Percentiles rank a stretch among this genome's conserved stretches.
These are phyloP conservation scores for Sialis fuliginosa DNA, from an alignment of 2,888 invertebrate species.

Conservation along the genomic window DNA sequence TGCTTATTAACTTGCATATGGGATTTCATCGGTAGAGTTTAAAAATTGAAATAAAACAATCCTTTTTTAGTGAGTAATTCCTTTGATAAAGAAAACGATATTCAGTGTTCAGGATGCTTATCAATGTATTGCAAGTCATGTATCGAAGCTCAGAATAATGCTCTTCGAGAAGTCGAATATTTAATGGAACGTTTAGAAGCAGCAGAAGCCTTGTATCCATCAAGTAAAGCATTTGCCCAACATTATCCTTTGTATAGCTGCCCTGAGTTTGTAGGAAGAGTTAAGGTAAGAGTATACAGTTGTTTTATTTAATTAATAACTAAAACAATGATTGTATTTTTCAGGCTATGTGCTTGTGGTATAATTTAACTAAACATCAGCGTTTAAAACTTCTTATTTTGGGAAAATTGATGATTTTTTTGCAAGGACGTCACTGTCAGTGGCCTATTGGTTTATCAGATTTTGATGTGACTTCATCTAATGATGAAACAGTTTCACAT, in stretches of 20 bases:
- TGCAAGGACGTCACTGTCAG: constrained; percentile 16
- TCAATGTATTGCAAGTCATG: constrained; percentile 55
- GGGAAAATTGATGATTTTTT: constrained; percentile 40
- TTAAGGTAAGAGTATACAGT: constrained; percentile 30
- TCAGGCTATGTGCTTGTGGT: constrained; percentile 77
- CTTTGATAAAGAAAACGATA: too few species aligned
- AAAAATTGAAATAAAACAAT: too few species aligned
- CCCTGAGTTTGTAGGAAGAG: constrained; percentile 41
- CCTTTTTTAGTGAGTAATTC: too few species aligned
- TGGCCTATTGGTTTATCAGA: constrained; percentile 14
- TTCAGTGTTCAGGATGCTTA: constrained; percentile 43
- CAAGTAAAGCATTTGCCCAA: constrained; percentile 57
- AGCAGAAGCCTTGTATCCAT: constrained; percentile 70
- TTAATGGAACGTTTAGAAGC: constrained; percentile 55
- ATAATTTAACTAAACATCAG: constrained; percentile 74
- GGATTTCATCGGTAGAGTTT: too few species aligned
- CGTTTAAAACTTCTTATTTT: constrained; percentile 61
- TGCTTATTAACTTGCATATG: too few species aligned
- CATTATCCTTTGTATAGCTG: constrained; percentile 54
- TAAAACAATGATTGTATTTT: constrained; percentile 15
- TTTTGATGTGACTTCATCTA: constrained; percentile 13
- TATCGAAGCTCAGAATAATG: constrained; percentile 51
- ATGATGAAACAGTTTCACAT: background rate
- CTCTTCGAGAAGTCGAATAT: constrained; percentile 53
- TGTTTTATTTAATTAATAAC: background rate